A percentile compares a stretch with the other conserved stretches of the same genome.
These are phyloP conservation scores for Drosophila suboccidentalis DNA, from an alignment of 2,888 invertebrate species.

Conservation along the genomic window DNA sequence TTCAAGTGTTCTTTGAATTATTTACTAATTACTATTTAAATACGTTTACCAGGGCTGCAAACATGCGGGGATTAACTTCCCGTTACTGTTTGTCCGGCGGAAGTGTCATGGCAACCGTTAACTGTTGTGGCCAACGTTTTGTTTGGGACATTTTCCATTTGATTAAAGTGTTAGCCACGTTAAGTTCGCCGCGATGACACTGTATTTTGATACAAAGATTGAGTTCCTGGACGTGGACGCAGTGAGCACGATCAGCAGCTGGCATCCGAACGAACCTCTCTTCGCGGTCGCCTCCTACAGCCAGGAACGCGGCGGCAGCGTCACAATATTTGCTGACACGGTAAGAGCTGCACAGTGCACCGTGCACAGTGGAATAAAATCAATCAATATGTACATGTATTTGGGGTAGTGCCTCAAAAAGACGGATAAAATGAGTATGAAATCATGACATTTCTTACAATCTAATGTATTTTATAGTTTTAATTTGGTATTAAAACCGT, in stretches of 20 bases:
- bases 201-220: constrained; percentile 94
- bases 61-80: not conserved
- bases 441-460: no score
- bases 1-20: constrained; percentile 1
- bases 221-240: constrained; percentile 91
- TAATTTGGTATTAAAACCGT: no score
- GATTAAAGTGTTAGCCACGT: not conserved
- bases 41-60: constrained; percentile 24
- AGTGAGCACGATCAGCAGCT: constrained; percentile 92
- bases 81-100: not conserved
- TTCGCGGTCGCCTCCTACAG: constrained; percentile 95
- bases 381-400: no score
- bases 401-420: no score
- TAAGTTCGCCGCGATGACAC: constrained; percentile 87
- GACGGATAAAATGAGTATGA: accelerated
- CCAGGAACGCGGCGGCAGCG: constrained; percentile 95
- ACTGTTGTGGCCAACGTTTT: constrained; percentile 55
- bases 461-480: no score
- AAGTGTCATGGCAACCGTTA: constrained; percentile 42
- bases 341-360: constrained; percentile 86
- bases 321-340: constrained; percentile 94
- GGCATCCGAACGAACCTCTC: constrained; percentile 93
- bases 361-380: not conserved
- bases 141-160: constrained; percentile 7
- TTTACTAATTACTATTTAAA: constrained; percentile 1